Evolutionary conservation across 2,113 vertebrate genomes (phyloP).

Genomic region (Gymnogyps californianus): DNA sequence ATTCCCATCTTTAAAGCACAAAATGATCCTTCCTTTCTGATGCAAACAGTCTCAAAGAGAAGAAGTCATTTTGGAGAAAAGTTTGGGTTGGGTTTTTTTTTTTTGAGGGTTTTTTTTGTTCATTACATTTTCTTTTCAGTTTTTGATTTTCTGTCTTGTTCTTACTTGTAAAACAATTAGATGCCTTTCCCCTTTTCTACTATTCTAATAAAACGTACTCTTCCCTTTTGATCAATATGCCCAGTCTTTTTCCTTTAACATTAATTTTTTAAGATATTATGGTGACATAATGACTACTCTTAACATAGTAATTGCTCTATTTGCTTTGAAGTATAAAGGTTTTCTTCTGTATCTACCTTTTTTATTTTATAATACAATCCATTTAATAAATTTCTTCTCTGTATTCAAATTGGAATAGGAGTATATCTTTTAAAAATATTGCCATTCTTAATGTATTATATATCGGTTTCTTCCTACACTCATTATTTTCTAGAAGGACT

Average conservation of each 20-base stretch:
- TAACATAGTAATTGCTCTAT: neutral
- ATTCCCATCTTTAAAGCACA: neutral
- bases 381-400: neutral
- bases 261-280: neutral
- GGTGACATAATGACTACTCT: neutral
- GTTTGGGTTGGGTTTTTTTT: rapidly evolving
- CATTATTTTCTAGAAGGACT: neutral
- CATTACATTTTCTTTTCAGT: neutral
- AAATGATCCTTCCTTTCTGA: neutral
- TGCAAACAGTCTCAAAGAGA: neutral
- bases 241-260: neutral
- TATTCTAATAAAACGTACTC: neutral
- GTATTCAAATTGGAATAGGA: neutral
- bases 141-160: neutral
- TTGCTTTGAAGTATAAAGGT: neutral
- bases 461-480: neutral
- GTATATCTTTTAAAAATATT: neutral
- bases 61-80: neutral
- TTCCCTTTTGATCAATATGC: neutral
- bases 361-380: neutral
- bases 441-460: neutral
- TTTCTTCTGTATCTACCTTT: neutral
- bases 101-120: neutral
- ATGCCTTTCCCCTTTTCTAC: neutral
- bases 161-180: neutral